Base-by-base conservation (phyloP, 2,888 invertebrate species). In the Belgica antarctica region DNA sequence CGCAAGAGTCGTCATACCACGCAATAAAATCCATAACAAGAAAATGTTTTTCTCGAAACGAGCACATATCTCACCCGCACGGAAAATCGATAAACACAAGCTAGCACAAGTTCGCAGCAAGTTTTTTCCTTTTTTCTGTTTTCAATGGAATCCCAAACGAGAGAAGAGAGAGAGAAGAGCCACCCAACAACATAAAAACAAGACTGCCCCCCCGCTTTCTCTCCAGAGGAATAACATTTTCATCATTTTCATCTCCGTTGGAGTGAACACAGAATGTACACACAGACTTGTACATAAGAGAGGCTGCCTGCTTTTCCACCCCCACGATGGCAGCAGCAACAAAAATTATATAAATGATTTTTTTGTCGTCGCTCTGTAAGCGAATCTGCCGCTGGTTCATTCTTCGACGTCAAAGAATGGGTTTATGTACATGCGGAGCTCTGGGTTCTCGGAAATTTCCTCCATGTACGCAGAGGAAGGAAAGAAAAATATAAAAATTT, bases 81-180 rank as follows among this genome's bases (percentile, higher is more conserved):
- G 24, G 41, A 68, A 68, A 68, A 68, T 68, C 68, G 68, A 68
- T 68, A 68, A 68, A 68, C n/a, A n/a, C n/a, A n/a, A n/a, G n/a
- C n/a, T n/a, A 57, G 52, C 68, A 31, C 25, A 47, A 47, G 52
- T 59, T 59, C 59, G 47, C 47, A 28, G 46, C 27, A 62, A 62
- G 36, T 34, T 61, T n/a, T n/a, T n/a, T n/a, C n/a, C n/a, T n/a
- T n/a, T n/a, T n/a, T n/a, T n/a, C n/a, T n/a, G n/a, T n/a, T n/a
- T 68, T 68, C 52, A 68, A 68, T 68, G 68, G 52, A 68, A 68
- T 68, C 68, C 46, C 68, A 68, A 68, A 68, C 47, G 57, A 25
- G 25, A 65, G 28, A 46, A 28, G 19, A 22, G 52, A 47, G 57
- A 68, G 57, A 59, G 27, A 68, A 68, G 52, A 68, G 52, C 57